phyloP scores from a whole-genome alignment of 2,888 invertebrate species.

The Chaetoderma sp. region DNA sequence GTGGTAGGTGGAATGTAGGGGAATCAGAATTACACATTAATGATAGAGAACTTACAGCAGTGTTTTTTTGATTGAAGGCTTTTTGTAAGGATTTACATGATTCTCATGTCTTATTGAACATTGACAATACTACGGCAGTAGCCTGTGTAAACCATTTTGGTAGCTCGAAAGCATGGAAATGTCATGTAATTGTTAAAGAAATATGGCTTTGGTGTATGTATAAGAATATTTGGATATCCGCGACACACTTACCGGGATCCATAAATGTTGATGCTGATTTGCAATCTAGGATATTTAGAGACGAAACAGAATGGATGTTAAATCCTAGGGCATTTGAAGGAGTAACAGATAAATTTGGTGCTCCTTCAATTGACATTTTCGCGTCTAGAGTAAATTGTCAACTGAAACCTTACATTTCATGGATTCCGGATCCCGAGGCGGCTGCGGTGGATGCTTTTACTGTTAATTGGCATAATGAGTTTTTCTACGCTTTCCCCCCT shows the following conservation, averaged over 20 bases:
- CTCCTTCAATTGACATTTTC: too few species aligned
- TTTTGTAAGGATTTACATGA: not conserved
- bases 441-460: too few species aligned
- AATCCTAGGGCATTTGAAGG: too few species aligned
- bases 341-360: too few species aligned
- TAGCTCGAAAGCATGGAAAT: constrained; percentile 2
- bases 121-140: constrained; percentile 3
- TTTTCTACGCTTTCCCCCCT: too few species aligned
- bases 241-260: constrained; percentile 25
- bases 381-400: too few species aligned
- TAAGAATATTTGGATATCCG: constrained; percentile 27
- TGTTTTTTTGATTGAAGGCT: not conserved
- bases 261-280: constrained; percentile 26
- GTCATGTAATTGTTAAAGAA: constrained; percentile 18
- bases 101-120: not conserved
- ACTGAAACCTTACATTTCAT: too few species aligned
- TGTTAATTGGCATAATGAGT: too few species aligned
- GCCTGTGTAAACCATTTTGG: not conserved
- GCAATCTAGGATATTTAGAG: constrained; percentile 4
- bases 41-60: not conserved
- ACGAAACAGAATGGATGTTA: constrained; percentile 29
- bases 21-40: not conserved
- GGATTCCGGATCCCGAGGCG: too few species aligned
- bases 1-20: not conserved
- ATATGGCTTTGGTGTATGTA: constrained; percentile 29